These are phyloP conservation scores for Iphiclides podalirius DNA, from an alignment of 2,888 invertebrate genomes.

Conservation along the genomic window DNA sequence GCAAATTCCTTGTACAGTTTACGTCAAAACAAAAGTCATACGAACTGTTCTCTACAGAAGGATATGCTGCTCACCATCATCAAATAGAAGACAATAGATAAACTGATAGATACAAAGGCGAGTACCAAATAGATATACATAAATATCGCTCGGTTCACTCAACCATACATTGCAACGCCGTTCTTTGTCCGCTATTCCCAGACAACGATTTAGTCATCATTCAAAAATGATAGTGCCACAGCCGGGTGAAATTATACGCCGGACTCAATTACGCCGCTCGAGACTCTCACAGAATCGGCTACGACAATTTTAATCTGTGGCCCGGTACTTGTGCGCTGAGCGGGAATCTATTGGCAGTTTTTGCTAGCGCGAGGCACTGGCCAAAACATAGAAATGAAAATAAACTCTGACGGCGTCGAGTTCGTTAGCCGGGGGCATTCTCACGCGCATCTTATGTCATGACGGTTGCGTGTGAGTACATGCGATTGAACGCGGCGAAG, in stretches of 20 bases:
- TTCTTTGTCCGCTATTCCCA: slow-evolving; percentile 40
- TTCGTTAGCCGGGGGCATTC: slow-evolving; percentile 63
- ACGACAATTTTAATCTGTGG: slow-evolving; percentile 33
- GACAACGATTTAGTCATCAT: slow-evolving; percentile 39
- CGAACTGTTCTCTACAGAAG: no score
- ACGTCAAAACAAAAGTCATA: no score
- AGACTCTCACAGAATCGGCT: slow-evolving; percentile 35
- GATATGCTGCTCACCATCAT: no score
- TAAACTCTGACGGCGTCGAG: slow-evolving; percentile 49
- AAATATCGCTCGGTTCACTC: slow-evolving; percentile 38
- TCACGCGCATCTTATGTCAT: slow-evolving; percentile 57
- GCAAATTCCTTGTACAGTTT: no score
- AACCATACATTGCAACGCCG: slow-evolving; percentile 44
- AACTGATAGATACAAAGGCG: not conserved
- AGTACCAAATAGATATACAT: slow-evolving; percentile 1
- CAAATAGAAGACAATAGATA: not conserved
- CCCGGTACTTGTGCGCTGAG: slow-evolving; percentile 28
- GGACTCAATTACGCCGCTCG: slow-evolving; percentile 22
- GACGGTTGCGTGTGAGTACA: slow-evolving; percentile 36
- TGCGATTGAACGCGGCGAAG: no score
- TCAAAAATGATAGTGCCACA: slow-evolving; percentile 38
- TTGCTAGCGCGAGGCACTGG: slow-evolving; percentile 34
- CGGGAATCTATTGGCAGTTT: slow-evolving; percentile 20
- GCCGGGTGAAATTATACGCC: slow-evolving; percentile 32
- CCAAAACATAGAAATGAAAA: slow-evolving; percentile 58